Evolutionary conservation across 2,888 invertebrate genomes (phyloP).

Genomic region (Apamea sordens): DNA sequence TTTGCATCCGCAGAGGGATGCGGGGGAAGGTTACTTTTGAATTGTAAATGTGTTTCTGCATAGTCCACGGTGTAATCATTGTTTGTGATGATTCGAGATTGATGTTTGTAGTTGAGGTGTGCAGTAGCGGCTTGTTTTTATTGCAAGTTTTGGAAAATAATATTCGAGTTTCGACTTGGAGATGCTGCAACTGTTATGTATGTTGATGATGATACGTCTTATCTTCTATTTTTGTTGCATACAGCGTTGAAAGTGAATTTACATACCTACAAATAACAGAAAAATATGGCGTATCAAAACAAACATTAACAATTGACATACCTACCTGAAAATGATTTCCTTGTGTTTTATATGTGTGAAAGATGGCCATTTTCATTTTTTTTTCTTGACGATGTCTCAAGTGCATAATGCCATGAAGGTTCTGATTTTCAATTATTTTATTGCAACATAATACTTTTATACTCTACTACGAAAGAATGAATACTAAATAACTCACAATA

Average conservation of each 20-base stretch:
- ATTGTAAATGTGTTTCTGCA: conserved; percentile 68
- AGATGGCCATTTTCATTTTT: too few species aligned
- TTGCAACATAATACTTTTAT: not conserved
- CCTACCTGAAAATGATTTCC: too few species aligned
- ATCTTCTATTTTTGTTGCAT: not conserved
- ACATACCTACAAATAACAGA: too few species aligned
- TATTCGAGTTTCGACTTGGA: not conserved
- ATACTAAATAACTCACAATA: not conserved
- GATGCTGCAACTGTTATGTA: not conserved
- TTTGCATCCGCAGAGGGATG: conserved; percentile 46
- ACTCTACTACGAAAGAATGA: not conserved
- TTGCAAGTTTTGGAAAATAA: conserved; percentile 11
- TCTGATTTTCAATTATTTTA: not conserved
- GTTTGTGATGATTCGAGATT: conserved; percentile 58
- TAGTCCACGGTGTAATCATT: conserved; percentile 61
- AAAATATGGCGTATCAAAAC: too few species aligned
- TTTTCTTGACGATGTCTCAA: not conserved
- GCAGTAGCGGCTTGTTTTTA: not conserved
- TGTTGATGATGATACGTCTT: not conserved
- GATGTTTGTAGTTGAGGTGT: conserved; percentile 32
- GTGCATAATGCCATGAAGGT: not conserved
- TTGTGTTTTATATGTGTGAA: too few species aligned
- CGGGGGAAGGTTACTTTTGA: conserved; percentile 60
- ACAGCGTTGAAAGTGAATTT: too few species aligned
- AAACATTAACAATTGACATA: not conserved